Conservation (phyloP, 2,797 vertebrate genomes). For the Aplochiton taeniatus region DNA sequence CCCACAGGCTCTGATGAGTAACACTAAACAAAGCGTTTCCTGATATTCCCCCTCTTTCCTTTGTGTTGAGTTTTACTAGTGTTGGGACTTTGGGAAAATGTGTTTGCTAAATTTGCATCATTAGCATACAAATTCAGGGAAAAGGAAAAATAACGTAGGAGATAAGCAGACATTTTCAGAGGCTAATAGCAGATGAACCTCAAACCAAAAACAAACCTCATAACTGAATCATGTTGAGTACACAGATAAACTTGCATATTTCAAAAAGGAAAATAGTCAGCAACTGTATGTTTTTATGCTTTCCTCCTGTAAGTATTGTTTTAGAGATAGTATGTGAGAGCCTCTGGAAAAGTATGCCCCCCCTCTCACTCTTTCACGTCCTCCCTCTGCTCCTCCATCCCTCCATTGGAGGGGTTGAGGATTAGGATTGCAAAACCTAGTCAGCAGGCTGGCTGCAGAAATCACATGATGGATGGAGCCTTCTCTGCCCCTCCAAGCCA, state of each 20-base stretch:
- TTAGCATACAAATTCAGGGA: slow-evolving; percentile 63
- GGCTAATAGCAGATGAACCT: too few relatives aligned
- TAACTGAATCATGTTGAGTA: too few relatives aligned
- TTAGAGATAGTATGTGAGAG: too few relatives aligned
- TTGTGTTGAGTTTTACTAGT: slow-evolving; percentile 46
- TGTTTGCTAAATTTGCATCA: slow-evolving; percentile 64
- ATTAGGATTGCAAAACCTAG: slow-evolving; percentile 38
- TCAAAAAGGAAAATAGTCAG: too few relatives aligned
- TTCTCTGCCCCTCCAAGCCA: slow-evolving; percentile 21
- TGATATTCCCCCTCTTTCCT: slow-evolving; percentile 45
- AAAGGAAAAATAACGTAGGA: slow-evolving; percentile 44
- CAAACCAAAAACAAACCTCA: too few relatives aligned
- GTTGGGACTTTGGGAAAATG: slow-evolving; percentile 44
- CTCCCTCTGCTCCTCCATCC: neutral
- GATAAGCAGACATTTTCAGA: slow-evolving; percentile 38
- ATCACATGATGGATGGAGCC: slow-evolving; percentile 53
- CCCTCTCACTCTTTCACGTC: too few relatives aligned
- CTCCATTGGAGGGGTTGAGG: slow-evolving; percentile 5
- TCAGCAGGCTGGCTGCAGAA: slow-evolving; percentile 48
- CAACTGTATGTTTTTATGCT: too few relatives aligned
- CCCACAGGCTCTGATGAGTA: slow-evolving; percentile 58
- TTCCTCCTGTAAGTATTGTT: too few relatives aligned
- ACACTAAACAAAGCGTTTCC: slow-evolving; percentile 51
- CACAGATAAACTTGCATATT: too few relatives aligned
- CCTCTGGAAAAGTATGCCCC: too few relatives aligned